Percentiles rank a stretch among this genome's conserved stretches.
Conservation (phyloP, 1,140 invertebrate species). For the Platyscapa corneri region DNA sequence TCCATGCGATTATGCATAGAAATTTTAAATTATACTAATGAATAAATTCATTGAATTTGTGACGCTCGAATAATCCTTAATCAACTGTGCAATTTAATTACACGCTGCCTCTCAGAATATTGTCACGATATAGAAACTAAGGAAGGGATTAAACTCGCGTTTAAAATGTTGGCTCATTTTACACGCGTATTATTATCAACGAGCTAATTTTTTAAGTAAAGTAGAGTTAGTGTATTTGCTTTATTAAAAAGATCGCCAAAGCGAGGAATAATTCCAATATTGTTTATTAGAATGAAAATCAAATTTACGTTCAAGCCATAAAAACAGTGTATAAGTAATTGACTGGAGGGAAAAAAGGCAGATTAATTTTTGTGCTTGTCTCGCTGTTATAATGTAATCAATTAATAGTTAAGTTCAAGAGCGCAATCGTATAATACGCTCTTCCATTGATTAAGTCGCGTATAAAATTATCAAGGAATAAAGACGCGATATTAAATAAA, state of each 20-base stretch:
- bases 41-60: background rate
- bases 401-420: background rate
- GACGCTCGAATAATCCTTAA: background rate
- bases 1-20: background rate
- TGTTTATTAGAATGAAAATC: background rate
- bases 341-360: background rate
- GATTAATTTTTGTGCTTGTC: conserved; percentile 1
- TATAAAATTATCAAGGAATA: conserved; percentile 16
- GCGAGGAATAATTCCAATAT: too few relatives aligned
- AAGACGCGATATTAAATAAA: conserved; percentile 14
- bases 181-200: too few relatives aligned
- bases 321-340: background rate
- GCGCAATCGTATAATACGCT: background rate
- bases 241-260: too few relatives aligned
- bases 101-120: background rate
- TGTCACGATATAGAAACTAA: too few relatives aligned
- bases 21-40: conserved; percentile 8
- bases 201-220: too few relatives aligned
- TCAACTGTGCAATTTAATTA: background rate
- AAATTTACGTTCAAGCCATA: background rate
- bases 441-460: background rate
- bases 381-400: background rate
- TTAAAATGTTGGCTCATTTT: too few relatives aligned
- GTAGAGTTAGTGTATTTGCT: too few relatives aligned
- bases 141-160: too few relatives aligned